Conservation (phyloP, 2,797 vertebrate genomes). For the Hylomyscus alleni region DNA sequence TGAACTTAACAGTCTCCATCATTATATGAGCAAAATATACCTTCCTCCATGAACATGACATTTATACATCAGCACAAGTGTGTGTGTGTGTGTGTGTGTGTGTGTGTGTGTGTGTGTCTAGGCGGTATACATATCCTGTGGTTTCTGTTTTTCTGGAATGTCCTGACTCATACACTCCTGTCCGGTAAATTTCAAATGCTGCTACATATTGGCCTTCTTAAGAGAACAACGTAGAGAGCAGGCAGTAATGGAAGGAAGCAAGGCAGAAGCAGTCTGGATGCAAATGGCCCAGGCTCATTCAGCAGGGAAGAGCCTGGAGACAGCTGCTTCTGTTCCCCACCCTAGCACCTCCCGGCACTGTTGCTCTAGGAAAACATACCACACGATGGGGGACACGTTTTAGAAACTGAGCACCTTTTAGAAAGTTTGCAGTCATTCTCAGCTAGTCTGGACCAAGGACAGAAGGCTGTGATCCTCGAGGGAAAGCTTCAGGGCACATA, state of each 20-base stretch:
- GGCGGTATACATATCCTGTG: neutral
- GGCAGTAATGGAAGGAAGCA: neutral
- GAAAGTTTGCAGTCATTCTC: neutral
- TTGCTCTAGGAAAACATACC: neutral
- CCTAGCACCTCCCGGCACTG: neutral
- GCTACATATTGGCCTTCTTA: neutral
- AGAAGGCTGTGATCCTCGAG: neutral
- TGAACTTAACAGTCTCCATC: neutral
- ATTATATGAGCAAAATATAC: neutral
- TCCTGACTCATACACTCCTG: neutral
- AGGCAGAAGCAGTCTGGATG: too few species aligned
- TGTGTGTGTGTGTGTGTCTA: too few species aligned
- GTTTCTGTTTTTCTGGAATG: neutral
- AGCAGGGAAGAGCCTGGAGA: neutral
- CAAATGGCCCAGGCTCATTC: neutral
- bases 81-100: neutral
- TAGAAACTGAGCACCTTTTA: neutral
- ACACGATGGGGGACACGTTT: neutral
- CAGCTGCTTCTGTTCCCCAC: neutral
- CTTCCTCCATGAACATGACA: neutral
- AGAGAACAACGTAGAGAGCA: neutral
- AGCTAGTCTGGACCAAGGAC: neutral
- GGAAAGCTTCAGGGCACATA: too few species aligned
- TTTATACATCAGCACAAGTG: neutral
- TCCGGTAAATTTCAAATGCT: neutral